phyloP scores from a whole-genome alignment of 2,888 invertebrate species.

The Drosophila falleni region DNA sequence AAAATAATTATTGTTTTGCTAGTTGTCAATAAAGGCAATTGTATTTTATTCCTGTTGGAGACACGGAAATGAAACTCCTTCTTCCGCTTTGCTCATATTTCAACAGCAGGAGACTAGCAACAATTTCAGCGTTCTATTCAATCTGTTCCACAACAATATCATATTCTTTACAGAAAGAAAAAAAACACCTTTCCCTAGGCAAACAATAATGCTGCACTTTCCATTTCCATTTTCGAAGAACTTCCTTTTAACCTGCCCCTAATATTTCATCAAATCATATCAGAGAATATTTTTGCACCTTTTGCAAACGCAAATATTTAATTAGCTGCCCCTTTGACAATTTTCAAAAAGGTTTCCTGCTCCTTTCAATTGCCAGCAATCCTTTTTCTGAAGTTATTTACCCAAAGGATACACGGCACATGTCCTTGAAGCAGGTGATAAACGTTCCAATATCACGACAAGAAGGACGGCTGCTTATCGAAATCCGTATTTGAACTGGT shows the following conservation, averaged over 20 bases:
- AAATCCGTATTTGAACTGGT: conserved; percentile 49
- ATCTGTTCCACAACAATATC: conserved; percentile 38
- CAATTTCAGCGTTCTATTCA: background rate
- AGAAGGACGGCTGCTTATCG: conserved; percentile 69
- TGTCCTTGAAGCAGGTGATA: conserved; percentile 74
- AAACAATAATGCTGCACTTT: conserved; percentile 39
- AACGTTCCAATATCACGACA: conserved; percentile 39
- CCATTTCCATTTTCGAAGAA: conserved; percentile 45
- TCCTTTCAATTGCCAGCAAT: conserved; percentile 51
- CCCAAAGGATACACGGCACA: conserved; percentile 65
- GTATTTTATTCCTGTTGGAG: background rate
- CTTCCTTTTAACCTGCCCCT: conserved; percentile 71
- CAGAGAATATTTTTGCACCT: conserved; percentile 66
- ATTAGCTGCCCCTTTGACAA: conserved; percentile 68
- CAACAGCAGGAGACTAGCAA: background rate
- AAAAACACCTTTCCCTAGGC: conserved; percentile 56
- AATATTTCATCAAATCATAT: conserved; percentile 63
- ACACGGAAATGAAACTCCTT: conserved; percentile 1
- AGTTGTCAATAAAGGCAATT: background rate
- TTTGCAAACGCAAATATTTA: conserved; percentile 72
- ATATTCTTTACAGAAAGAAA: conserved; percentile 9
- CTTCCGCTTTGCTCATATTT: conserved; percentile 32
- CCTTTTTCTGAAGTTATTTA: conserved; percentile 66
- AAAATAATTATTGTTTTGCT: no score
- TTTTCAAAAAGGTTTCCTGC: conserved; percentile 55